Evolutionary conservation across 1,140 invertebrate genomes (phyloP), one percentile per base, ranked within the genome.

Genomic region (Rhagoletis pomonella): DNA sequence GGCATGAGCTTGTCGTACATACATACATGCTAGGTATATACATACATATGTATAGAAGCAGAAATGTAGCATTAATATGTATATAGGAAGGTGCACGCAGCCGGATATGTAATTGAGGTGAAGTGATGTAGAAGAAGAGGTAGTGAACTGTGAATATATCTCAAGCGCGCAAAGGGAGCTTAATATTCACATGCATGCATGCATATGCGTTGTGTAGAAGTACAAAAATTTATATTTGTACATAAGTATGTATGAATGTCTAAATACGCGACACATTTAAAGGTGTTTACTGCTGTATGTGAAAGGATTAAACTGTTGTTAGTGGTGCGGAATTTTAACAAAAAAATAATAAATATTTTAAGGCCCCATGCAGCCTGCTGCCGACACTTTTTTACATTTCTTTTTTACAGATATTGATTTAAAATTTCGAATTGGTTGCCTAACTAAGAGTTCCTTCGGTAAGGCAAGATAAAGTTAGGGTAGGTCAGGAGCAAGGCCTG

Each of bases 81-180:
- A 1, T 29, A 29, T 1, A 29, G 29, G 29, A 29, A 55, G 4
- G 19, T 55, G 73, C 67, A 44, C 67, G n/a, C 67, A 44, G 44
- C 5, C 67, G 47, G n/a, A 17, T 81, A 29, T 81, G 47, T 58
- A 81, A 81, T 81, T 81, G 73, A 58, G 73, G 73, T 81, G 44
- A 19, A 81, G 73, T 81, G 73, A 81, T 81, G 73, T 19, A 55
- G 47, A 81, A 81, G 47, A 29, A 81, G 73, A 55, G 50, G 17
- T 50, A 81, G 73, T 81, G 73, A 81, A 12, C 73, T 29, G 73
- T n/a, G 9, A 55, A 81, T 19, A 81, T 29, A 81, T 67, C 50
- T 81, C 47, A 19, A 55, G 73, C 47, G 50, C 73, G 47, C 29
- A 19, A 29, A 19, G 44, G 73, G 17, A 81, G 14, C 55, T 17